phyloP scores from a whole-genome alignment of 2,888 invertebrate genomes.

The Scaptomyza polygonia region DNA sequence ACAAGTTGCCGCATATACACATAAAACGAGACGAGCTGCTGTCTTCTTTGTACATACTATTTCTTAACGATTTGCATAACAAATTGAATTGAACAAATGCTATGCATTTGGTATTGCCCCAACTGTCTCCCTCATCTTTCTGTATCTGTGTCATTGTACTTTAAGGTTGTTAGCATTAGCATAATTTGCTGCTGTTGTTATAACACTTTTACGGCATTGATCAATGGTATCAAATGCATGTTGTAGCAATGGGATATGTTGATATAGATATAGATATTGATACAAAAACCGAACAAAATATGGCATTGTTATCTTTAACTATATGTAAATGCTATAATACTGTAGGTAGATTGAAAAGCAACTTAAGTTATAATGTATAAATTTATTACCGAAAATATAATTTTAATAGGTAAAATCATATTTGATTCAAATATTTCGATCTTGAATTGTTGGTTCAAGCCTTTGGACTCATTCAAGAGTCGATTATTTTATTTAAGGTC shows the following conservation, averaged over 20 bases:
- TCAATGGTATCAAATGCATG: slow-evolving; percentile 32
- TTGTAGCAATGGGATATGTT: slow-evolving; percentile 11
- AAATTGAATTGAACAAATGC: slow-evolving; percentile 17
- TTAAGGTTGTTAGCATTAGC: slow-evolving; percentile 30
- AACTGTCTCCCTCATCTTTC: slow-evolving; percentile 1
- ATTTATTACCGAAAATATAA: too few relatives aligned
- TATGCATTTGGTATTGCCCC: slow-evolving; percentile 20
- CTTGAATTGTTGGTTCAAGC: too few relatives aligned
- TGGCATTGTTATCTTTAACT: too few relatives aligned
- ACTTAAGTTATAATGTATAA: too few relatives aligned
- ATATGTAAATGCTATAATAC: too few relatives aligned
- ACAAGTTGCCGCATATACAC: slow-evolving; percentile 62
- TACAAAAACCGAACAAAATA: background rate
- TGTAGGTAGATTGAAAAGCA: too few relatives aligned
- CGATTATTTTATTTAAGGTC: too few relatives aligned
- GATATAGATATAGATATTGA: too few relatives aligned
- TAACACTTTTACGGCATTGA: slow-evolving; percentile 17
- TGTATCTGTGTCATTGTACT: slow-evolving; percentile 32
- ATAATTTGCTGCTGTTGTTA: slow-evolving; percentile 19
- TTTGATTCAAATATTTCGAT: too few relatives aligned
- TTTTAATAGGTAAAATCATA: too few relatives aligned
- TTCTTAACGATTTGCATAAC: slow-evolving; percentile 64
- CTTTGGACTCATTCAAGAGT: too few relatives aligned
- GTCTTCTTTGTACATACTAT: slow-evolving; percentile 36
- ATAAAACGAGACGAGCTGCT: slow-evolving; percentile 59